phyloP scores from a whole-genome alignment of 2,888 invertebrate species.

The Sturmia bella region DNA sequence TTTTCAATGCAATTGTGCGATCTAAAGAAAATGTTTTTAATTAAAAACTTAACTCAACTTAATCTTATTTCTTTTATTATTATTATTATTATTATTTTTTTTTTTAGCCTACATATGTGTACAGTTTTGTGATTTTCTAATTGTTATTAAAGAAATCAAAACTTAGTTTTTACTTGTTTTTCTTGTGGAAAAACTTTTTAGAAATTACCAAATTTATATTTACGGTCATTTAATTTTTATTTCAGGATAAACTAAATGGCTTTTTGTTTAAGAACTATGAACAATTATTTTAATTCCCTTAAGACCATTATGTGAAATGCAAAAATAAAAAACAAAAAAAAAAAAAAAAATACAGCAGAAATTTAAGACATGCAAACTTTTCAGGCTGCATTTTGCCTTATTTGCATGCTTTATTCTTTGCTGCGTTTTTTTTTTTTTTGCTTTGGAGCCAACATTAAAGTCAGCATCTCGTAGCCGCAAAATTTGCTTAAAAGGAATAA shows the following conservation, averaged over 20 bases:
- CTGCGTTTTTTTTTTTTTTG: neutral
- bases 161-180: too few species aligned
- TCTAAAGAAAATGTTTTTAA: too few species aligned
- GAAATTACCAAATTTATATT: neutral
- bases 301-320: conserved; percentile 11
- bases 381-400: neutral
- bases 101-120: too few species aligned
- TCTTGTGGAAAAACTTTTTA: neutral
- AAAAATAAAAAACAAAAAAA: conserved; percentile 16
- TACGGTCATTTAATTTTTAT: conserved; percentile 36
- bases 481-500: neutral
- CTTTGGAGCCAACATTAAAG: conserved; percentile 13
- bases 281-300: conserved; percentile 51
- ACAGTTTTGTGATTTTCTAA: too few species aligned
- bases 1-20: too few species aligned
- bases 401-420: neutral
- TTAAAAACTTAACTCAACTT: too few species aligned
- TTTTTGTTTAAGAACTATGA: conserved; percentile 23
- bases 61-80: too few species aligned
- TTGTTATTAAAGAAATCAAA: too few species aligned
- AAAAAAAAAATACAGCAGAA: conserved; percentile 9
- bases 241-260: conserved; percentile 42
- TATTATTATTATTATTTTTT: too few species aligned
- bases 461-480: conserved; percentile 32
- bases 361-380: conserved; percentile 47